A percentile compares a stretch with the other conserved stretches of the same genome.
phyloP scores from a whole-genome alignment of 2,797 vertebrate species.

The Sebastes itinus region DNA sequence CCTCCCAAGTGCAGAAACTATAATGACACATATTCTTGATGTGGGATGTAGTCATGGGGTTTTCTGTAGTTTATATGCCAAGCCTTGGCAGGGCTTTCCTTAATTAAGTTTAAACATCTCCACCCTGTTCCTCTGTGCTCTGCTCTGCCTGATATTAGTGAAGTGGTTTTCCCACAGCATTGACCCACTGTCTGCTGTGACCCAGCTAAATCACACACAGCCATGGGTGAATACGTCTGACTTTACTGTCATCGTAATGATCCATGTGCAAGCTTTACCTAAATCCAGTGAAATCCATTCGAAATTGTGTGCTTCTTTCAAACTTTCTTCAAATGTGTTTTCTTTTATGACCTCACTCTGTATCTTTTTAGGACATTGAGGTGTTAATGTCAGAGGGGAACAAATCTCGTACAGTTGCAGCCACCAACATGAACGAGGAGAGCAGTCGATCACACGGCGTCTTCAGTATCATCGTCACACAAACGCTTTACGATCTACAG shows the following conservation, averaged over 20 bases:
- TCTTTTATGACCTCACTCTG: background rate
- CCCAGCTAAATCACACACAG: conserved; percentile 36
- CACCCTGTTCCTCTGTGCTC: conserved; percentile 67
- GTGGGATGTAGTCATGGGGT: conserved; percentile 49
- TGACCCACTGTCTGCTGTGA: conserved; percentile 19
- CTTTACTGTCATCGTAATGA: conserved; percentile 21
- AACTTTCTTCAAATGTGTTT: background rate
- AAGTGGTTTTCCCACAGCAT: conserved; percentile 45
- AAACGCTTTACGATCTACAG: conserved; percentile 93
- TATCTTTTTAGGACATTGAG: conserved; percentile 90
- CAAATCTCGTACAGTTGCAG: conserved; percentile 97
- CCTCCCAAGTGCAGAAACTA: conserved; percentile 24
- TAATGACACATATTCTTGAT: conserved; percentile 45
- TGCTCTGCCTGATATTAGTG: conserved; percentile 48
- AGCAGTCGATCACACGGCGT: conserved; percentile 98
- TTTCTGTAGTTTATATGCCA: conserved; percentile 55
- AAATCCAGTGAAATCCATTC: background rate
- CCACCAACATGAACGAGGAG: conserved; percentile 99
- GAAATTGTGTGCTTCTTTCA: background rate
- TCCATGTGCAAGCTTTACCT: conserved; percentile 2
- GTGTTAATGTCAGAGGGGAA: conserved; percentile 99
- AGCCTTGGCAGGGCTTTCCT: conserved; percentile 66
- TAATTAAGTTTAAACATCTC: conserved; percentile 72
- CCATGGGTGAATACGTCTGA: conserved; percentile 24
- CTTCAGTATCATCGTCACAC: conserved; percentile 97